These are phyloP conservation scores for Malurus elegans DNA, from an alignment of 2,113 vertebrate species.

Conservation along the genomic window DNA sequence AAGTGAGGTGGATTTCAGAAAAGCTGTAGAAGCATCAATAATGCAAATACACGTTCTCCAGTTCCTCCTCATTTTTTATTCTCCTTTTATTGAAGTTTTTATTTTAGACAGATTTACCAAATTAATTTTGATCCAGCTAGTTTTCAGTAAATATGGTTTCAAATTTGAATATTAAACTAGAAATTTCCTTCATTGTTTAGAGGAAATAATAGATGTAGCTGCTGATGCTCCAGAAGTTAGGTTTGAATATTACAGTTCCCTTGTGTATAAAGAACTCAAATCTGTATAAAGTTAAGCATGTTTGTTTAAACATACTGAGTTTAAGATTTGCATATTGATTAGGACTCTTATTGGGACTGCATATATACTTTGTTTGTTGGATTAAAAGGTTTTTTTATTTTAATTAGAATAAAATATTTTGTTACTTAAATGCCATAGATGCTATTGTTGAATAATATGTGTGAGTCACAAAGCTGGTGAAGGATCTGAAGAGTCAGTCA, in stretches of 20 bases:
- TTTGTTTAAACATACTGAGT: background rate
- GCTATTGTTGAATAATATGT: background rate
- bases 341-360: background rate
- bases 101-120: background rate
- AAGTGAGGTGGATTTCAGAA: background rate
- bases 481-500: background rate
- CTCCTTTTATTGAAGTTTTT: background rate
- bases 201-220: background rate
- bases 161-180: background rate
- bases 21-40: background rate
- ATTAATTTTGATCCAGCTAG: background rate
- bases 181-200: background rate
- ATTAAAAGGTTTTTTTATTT: background rate
- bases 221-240: background rate
- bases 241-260: background rate
- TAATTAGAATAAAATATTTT: background rate
- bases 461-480: rapidly evolving
- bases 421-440: background rate
- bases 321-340: background rate
- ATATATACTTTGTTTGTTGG: background rate
- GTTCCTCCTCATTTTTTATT: background rate
- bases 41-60: background rate
- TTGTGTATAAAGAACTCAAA: background rate
- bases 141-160: background rate
- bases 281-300: background rate